Evolutionary conservation across 2,797 vertebrate species (phyloP).

Genomic region (Mastacembelus armatus): DNA sequence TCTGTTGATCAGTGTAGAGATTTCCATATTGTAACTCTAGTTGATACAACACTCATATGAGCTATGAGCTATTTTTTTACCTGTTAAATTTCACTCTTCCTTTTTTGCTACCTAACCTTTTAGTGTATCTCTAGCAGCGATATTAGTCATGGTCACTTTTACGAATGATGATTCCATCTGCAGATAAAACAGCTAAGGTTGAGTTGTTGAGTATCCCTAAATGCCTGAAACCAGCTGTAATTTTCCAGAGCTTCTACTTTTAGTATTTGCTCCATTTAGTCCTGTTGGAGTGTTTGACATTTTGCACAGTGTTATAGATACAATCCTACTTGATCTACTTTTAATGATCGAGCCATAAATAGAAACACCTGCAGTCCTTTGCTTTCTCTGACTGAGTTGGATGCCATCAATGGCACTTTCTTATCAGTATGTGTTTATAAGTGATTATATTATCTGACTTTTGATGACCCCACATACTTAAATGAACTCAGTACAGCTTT

Average conservation of each 20-base stretch:
- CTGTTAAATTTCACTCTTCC: not conserved
- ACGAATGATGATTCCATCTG: too few species aligned
- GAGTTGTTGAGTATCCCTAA: too few species aligned
- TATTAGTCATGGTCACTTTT: too few species aligned
- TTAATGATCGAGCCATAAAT: not conserved
- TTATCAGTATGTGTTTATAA: constrained; percentile 2
- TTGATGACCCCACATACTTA: not conserved
- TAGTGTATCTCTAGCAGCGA: not conserved
- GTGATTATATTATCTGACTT: not conserved
- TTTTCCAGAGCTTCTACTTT: too few species aligned
- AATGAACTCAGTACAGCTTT: not conserved
- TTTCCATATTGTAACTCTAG: not conserved
- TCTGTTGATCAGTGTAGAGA: not conserved
- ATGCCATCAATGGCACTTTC: not conserved
- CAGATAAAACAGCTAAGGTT: too few species aligned
- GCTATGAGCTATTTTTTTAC: not conserved
- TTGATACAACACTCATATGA: not conserved
- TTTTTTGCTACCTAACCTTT: not conserved
- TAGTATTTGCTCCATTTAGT: constrained; percentile 6
- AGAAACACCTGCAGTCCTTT: constrained; percentile 5
- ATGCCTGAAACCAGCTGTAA: too few species aligned
- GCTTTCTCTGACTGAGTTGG: not conserved
- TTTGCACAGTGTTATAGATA: not conserved
- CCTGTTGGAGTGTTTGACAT: constrained; percentile 1
- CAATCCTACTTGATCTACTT: not conserved